phyloP scores from a whole-genome alignment of 2,797 vertebrate species.

The Poeciliopsis gracilis region DNA sequence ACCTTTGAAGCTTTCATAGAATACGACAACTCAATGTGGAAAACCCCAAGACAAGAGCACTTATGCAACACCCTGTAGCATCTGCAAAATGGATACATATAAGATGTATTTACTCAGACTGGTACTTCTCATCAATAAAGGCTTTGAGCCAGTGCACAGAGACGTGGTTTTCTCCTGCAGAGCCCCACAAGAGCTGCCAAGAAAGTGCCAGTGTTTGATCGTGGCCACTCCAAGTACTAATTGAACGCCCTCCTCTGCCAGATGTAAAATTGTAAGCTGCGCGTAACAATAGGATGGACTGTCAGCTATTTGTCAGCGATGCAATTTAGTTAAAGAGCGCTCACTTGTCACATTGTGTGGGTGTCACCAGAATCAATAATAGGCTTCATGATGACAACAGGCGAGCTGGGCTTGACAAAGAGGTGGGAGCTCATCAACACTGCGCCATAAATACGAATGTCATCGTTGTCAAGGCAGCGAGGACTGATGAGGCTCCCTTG shows the following conservation, averaged over 20 bases:
- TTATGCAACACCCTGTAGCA: conserved; percentile 37
- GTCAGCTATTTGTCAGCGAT: conserved; percentile 65
- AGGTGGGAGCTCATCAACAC: conserved; percentile 62
- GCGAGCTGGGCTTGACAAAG: conserved; percentile 49
- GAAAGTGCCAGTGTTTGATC: conserved; percentile 39
- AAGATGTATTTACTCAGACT: conserved; percentile 31
- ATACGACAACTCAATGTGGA: neutral
- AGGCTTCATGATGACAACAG: conserved; percentile 63
- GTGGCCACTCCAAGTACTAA: conserved; percentile 48
- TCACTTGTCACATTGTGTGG: conserved; percentile 68
- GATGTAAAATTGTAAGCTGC: conserved; percentile 60
- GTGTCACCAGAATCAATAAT: conserved; percentile 72
- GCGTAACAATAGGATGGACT: conserved; percentile 55
- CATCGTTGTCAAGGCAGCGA: conserved; percentile 37
- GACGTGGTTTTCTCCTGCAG: conserved; percentile 1
- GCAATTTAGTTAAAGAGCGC: conserved; percentile 71
- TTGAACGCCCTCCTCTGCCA: conserved; percentile 55
- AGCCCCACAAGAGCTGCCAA: conserved; percentile 44
- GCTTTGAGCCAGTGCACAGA: conserved; percentile 33
- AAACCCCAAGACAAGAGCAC: neutral
- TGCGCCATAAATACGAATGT: conserved; percentile 57
- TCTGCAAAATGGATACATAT: conserved; percentile 28
- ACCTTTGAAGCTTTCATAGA: neutral
- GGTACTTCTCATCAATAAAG: conserved; percentile 49
- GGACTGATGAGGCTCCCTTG: conserved; percentile 43